Conservation (phyloP, 2,888 invertebrate genomes). For the Platycheirus rosarum region DNA sequence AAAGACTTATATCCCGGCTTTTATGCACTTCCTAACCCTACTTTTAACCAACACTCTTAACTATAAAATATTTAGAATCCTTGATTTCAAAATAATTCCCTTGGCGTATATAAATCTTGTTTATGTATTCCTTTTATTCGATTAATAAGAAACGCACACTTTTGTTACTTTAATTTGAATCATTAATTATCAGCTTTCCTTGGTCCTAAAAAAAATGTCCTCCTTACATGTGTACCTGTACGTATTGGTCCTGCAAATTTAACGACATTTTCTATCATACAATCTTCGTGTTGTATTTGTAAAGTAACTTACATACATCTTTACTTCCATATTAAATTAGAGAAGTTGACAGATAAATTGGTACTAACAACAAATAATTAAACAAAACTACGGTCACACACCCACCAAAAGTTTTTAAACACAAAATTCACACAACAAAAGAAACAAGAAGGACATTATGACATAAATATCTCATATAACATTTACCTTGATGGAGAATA, state of each 20-base stretch:
- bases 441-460: neutral
- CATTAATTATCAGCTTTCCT: conserved; percentile 36
- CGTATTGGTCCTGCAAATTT: conserved; percentile 22
- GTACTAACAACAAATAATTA: conserved; percentile 50
- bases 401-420: neutral
- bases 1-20: no score
- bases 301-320: neutral
- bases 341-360: conserved; percentile 56
- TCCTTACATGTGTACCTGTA: neutral
- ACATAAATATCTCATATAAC: conserved; percentile 17
- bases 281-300: neutral
- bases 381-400: conserved; percentile 37
- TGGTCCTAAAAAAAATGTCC: neutral
- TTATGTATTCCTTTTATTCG: conserved; percentile 1
- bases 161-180: conserved; percentile 49
- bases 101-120: conserved; percentile 23
- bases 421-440: neutral
- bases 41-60: neutral
- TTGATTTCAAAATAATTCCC: neutral
- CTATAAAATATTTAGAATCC: neutral
- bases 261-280: neutral
- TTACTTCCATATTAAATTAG: conserved; percentile 32
- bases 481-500: conserved; percentile 92
- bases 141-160: conserved; percentile 38
- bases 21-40: neutral